A percentile compares a stretch with the other conserved stretches of the same genome.
Evolutionary conservation across 2,888 invertebrate genomes (phyloP).

Genomic region (Alloplasta piceator): DNA sequence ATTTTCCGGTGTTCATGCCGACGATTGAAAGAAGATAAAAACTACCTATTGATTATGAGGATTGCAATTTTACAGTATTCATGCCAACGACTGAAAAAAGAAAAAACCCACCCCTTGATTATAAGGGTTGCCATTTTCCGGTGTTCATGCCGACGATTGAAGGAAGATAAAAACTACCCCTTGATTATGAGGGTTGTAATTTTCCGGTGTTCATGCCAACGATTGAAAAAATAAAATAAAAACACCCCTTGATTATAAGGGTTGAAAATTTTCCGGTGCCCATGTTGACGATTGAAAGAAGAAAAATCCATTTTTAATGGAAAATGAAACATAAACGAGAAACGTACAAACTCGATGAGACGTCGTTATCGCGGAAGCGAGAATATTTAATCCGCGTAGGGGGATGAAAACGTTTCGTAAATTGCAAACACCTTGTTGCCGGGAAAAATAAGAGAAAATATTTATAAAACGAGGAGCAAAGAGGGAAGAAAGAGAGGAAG

Average conservation of each 20-base stretch:
- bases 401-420: slow-evolving; percentile 34
- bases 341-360: slow-evolving; percentile 5
- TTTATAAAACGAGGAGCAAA: background rate
- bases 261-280: too few relatives aligned
- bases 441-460: slow-evolving; percentile 1
- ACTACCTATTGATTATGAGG: background rate
- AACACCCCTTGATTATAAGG: too few relatives aligned
- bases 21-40: background rate
- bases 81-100: background rate
- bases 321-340: slow-evolving; percentile 2
- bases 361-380: slow-evolving; percentile 1
- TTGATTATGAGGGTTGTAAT: background rate
- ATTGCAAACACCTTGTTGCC: slow-evolving; percentile 15
- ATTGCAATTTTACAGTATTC: background rate
- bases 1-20: too few relatives aligned
- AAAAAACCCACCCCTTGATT: background rate
- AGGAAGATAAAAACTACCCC: background rate
- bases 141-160: background rate
- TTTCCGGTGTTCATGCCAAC: background rate
- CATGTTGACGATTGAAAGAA: background rate
- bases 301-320: background rate
- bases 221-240: background rate
- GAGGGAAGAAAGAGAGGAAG: background rate
- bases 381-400: slow-evolving; percentile 22
- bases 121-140: background rate